These are phyloP conservation scores for Ptychadena robeensis DNA, from an alignment of 2,797 vertebrate genomes.

Conservation along the genomic window DNA sequence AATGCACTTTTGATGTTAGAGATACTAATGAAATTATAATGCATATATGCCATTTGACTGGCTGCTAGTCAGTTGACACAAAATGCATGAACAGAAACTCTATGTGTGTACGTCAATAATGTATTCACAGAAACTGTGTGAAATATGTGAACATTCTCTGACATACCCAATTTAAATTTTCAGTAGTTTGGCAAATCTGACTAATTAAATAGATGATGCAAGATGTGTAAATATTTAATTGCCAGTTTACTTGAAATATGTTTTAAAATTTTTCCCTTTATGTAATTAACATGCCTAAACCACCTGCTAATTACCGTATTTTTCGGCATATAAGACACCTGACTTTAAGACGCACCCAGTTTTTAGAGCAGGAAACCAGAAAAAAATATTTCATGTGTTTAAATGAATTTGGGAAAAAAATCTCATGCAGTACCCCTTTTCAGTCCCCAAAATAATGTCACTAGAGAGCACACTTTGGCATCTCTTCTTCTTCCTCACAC, in stretches of 20 bases:
- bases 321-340: too few relatives aligned
- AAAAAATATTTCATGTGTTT: too few relatives aligned
- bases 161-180: conserved; percentile 28
- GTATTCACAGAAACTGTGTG: background rate
- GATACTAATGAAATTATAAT: background rate
- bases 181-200: conserved; percentile 13
- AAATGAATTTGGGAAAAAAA: too few relatives aligned
- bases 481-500: too few relatives aligned
- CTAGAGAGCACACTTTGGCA: too few relatives aligned
- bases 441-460: too few relatives aligned
- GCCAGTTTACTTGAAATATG: conserved; percentile 38
- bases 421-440: too few relatives aligned
- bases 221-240: conserved; percentile 41
- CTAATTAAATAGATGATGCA: conserved; percentile 27
- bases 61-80: conserved; percentile 1
- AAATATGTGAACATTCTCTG: conserved; percentile 23
- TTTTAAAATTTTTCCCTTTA: conserved; percentile 44
- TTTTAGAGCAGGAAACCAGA: too few relatives aligned
- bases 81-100: background rate
- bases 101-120: conserved; percentile 22
- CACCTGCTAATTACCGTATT: conserved; percentile 4
- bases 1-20: background rate
- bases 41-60: background rate
- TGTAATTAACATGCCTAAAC: conserved; percentile 30
- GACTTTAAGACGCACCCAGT: too few relatives aligned